Base-by-base conservation (phyloP, 2,113 vertebrate species). In the Aptenodytes forsteri region DNA sequence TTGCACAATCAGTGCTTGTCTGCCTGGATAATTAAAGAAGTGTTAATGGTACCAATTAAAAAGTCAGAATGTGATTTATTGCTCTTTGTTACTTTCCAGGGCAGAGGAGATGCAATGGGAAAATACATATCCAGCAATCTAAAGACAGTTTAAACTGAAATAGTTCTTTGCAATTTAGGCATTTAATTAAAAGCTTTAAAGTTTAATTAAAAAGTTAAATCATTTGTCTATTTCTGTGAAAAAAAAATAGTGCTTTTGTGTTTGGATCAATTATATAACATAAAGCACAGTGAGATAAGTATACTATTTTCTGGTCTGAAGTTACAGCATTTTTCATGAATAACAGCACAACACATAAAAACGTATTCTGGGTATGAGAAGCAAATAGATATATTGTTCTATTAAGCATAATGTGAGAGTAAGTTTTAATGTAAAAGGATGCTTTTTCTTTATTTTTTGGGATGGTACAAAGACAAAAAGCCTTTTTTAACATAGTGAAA, bases 161-260 rank as follows among this genome's bases (percentile, higher is more conserved):
- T 83, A 75, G 93, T 96, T 97, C 94, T 98, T 97, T 96, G 90
- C 94, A 98, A 98, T 97, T 98, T 98, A 98, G 97, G 83, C 85
- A 94, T 98, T 98, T 98, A 98, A 98, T 98, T 98, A 98, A 97
- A 97, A 95, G 83, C 87, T 96, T 98, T 98, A 98, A 98, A 97
- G 93, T 98, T 98, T 98, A 98, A 98, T 98, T 98, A 98, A 98
- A 98, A 98, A 98, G 96, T 98, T 98, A 98, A 98, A 98, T 98
- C 95, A 98, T 98, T 98, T 97, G 96, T 98, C 98, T 97, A 52
- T 97, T 97, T 97, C 95, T 96, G 81, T 4, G 22, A 18, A 65
- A 83, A 90, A 97, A 96, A 88, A 4, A 7, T 58, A 83, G 29
- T 90, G 58, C 92, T 96, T 90, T 89, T 94, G 69, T 96, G 65